phyloP scores from a whole-genome alignment of 2,888 invertebrate species.

The Celastrina argiolus region DNA sequence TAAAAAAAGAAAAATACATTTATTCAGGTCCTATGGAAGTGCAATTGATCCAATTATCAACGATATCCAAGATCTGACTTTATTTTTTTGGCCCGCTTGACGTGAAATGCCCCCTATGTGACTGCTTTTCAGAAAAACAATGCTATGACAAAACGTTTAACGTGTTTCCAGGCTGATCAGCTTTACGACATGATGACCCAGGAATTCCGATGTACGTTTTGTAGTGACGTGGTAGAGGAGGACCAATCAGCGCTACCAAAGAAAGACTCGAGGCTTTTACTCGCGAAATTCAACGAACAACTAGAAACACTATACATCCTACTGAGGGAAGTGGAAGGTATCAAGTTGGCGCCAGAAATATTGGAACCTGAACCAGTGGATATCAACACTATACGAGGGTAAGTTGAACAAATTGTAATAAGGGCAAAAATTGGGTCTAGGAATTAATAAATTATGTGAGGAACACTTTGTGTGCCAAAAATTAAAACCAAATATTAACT shows the following conservation, averaged over 20 bases:
- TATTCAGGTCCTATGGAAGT: too few relatives aligned
- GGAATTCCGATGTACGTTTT: conserved; percentile 94
- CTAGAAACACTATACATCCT: conserved; percentile 94
- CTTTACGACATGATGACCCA: conserved; percentile 89
- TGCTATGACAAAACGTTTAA: neutral
- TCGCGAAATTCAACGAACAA: conserved; percentile 97
- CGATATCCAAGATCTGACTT: too few relatives aligned
- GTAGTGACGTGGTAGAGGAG: conserved; percentile 93
- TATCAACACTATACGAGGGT: conserved; percentile 90
- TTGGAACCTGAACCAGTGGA: conserved; percentile 96
- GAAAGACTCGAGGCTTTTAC: conserved; percentile 92
- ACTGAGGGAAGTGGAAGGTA: conserved; percentile 93
- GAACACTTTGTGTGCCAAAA: too few relatives aligned
- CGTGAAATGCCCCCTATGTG: too few relatives aligned
- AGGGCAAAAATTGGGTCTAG: too few relatives aligned
- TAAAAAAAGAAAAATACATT: too few relatives aligned
- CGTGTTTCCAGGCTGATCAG: conserved; percentile 84
- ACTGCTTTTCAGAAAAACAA: neutral
- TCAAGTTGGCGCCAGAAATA: conserved; percentile 94
- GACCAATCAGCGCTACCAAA: conserved; percentile 95
- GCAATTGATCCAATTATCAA: too few relatives aligned
- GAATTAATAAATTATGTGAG: too few relatives aligned
- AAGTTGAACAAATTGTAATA: conserved; percentile 27
- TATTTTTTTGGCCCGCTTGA: too few relatives aligned
- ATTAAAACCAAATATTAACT: too few relatives aligned